These are phyloP conservation scores for Brachionus sp. DNA, from an alignment of 1,140 invertebrate species.

Conservation along the genomic window DNA sequence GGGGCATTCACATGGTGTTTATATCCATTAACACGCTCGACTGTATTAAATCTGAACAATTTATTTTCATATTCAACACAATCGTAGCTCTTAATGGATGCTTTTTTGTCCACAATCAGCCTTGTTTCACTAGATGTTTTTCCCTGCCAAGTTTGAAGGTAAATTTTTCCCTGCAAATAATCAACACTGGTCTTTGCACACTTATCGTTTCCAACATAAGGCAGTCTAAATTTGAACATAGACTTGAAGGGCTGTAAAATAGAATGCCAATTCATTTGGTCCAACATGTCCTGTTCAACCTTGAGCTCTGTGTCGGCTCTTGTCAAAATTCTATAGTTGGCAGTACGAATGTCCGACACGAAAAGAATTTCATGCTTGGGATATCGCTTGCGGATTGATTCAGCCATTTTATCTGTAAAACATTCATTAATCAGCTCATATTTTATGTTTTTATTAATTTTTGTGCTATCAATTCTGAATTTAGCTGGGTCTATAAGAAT, in stretches of 20 bases:
- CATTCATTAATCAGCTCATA: conserved; percentile 1
- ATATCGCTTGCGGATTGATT: not conserved
- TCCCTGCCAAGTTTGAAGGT: not conserved
- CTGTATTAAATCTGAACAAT: conserved; percentile 4
- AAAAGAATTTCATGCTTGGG: not conserved
- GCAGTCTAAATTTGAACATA: not conserved
- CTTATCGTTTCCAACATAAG: conserved; percentile 12
- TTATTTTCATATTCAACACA: conserved; percentile 1
- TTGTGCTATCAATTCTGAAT: not conserved
- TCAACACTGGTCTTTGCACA: not conserved
- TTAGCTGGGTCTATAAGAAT: not conserved
- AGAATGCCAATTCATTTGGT: not conserved
- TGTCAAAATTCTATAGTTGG: not conserved
- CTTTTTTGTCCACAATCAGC: not conserved
- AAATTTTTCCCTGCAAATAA: not conserved
- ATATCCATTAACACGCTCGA: not conserved
- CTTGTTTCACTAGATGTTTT: conserved; percentile 11
- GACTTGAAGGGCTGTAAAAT: not conserved
- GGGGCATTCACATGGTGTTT: not conserved
- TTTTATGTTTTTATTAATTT: conserved; percentile 1
- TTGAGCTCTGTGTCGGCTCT: not conserved
- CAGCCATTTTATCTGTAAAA: conserved; percentile 1
- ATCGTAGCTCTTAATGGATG: not conserved
- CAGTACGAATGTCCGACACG: not conserved
- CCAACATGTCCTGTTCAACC: not conserved